Evolutionary conservation across 1,140 invertebrate genomes (phyloP).

Genomic region (Papilio aristodemus): DNA sequence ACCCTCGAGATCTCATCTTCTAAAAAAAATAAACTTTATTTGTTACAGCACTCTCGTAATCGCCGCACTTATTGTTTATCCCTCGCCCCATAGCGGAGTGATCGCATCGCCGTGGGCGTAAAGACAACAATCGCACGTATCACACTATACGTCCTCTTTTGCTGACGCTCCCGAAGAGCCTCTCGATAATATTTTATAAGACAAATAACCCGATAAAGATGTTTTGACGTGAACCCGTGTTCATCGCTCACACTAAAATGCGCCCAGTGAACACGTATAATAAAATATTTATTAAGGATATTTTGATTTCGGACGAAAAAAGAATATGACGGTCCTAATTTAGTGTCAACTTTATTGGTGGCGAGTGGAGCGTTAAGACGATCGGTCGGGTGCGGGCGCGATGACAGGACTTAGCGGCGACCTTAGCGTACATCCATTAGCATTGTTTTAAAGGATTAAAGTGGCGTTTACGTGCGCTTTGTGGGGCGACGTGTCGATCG

Average conservation of each 20-base stretch:
- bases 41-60: slow-evolving; percentile 73
- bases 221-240: slow-evolving; percentile 80
- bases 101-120: slow-evolving; percentile 74
- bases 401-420: slow-evolving; percentile 74
- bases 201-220: slow-evolving; percentile 81
- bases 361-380: slow-evolving; percentile 72
- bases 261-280: slow-evolving; percentile 75
- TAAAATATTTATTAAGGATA: slow-evolving; percentile 78
- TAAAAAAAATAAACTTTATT: slow-evolving; percentile 75
- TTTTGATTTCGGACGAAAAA: slow-evolving; percentile 66
- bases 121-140: slow-evolving; percentile 77
- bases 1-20: slow-evolving; percentile 58
- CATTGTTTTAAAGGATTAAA: slow-evolving; percentile 79
- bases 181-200: slow-evolving; percentile 81
- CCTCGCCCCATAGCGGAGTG: slow-evolving; percentile 66
- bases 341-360: slow-evolving; percentile 78
- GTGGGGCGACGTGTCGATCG: slow-evolving; percentile 60
- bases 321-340: slow-evolving; percentile 71
- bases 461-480: slow-evolving; percentile 58
- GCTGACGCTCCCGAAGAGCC: slow-evolving; percentile 77
- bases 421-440: slow-evolving; percentile 76
- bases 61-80: slow-evolving; percentile 77
- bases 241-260: slow-evolving; percentile 80
- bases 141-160: slow-evolving; percentile 76
- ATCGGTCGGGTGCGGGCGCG: slow-evolving; percentile 64